A percentile compares a stretch with the other conserved stretches of the same genome.
Evolutionary conservation across 2,888 invertebrate species (phyloP).

Genomic region (Proisotoma minuta): DNA sequence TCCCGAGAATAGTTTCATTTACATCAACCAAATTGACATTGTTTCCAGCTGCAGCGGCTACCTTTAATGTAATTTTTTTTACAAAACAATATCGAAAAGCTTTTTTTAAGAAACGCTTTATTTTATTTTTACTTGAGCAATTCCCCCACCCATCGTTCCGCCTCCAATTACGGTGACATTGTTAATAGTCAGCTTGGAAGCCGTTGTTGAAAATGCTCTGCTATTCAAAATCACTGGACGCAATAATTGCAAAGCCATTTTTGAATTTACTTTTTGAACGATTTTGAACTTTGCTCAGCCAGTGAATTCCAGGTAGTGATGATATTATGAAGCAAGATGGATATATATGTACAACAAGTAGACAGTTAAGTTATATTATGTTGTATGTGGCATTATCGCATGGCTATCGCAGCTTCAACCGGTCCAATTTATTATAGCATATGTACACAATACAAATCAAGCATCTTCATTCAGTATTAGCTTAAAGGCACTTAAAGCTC

Average conservation of each 20-base stretch:
- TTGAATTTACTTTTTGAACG: not conserved
- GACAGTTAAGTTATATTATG: too few species aligned
- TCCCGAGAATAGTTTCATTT: constrained; percentile 53
- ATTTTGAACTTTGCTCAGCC: not conserved
- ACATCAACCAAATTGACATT: constrained; percentile 56
- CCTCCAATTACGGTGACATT: constrained; percentile 50
- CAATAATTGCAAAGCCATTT: constrained; percentile 14
- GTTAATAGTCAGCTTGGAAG: constrained; percentile 24
- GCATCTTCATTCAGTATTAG: too few species aligned
- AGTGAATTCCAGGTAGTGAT: not conserved
- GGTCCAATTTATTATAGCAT: too few species aligned
- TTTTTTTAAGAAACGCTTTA: constrained; percentile 1
- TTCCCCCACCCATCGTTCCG: constrained; percentile 84
- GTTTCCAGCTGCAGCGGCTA: constrained; percentile 56
- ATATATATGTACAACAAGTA: not conserved
- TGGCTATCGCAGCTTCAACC: too few species aligned
- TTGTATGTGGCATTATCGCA: too few species aligned
- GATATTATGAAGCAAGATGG: not conserved
- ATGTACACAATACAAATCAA: too few species aligned
- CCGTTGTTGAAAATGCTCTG: constrained; percentile 22
- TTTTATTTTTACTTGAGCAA: constrained; percentile 67
- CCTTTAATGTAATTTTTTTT: constrained; percentile 49
- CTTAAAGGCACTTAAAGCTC: too few species aligned
- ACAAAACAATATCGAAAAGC: not conserved
- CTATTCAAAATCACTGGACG: constrained; percentile 13